Evolutionary conservation across 2,888 invertebrate species (phyloP).

Genomic region (Philhelius pedissequus): DNA sequence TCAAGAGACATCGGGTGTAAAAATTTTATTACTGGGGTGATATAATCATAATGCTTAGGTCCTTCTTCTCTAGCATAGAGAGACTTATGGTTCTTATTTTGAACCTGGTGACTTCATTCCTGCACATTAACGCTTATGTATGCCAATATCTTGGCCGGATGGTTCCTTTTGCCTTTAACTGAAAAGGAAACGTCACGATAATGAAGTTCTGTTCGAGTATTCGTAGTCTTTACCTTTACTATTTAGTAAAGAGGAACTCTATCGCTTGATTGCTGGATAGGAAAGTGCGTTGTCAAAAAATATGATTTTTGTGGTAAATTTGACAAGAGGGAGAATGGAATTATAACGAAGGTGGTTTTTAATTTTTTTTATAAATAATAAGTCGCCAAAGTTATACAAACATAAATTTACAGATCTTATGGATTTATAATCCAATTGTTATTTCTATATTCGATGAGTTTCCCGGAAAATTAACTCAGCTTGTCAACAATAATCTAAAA

Average conservation of each 20-base stretch:
- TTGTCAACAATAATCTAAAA: no score
- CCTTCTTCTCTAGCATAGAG: background rate
- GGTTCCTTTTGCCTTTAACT: background rate
- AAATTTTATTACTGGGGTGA: background rate
- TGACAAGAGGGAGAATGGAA: background rate
- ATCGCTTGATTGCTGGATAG: background rate
- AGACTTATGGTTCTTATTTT: background rate
- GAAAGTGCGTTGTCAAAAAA: constrained; percentile 3
- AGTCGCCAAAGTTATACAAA: no score
- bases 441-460: no score
- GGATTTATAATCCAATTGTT: no score
- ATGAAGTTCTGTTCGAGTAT: constrained; percentile 27
- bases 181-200: constrained; percentile 11
- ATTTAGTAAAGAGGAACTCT: background rate
- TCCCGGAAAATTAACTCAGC: no score
- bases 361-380: background rate
- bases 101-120: background rate
- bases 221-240: background rate
- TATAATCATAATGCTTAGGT: background rate
- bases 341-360: background rate
- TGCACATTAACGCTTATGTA: background rate
- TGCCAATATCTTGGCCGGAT: background rate
- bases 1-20: background rate
- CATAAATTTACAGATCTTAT: no score
- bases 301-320: background rate